Evolutionary conservation across 2,888 invertebrate species (phyloP).

Genomic region (Empis livida): DNA sequence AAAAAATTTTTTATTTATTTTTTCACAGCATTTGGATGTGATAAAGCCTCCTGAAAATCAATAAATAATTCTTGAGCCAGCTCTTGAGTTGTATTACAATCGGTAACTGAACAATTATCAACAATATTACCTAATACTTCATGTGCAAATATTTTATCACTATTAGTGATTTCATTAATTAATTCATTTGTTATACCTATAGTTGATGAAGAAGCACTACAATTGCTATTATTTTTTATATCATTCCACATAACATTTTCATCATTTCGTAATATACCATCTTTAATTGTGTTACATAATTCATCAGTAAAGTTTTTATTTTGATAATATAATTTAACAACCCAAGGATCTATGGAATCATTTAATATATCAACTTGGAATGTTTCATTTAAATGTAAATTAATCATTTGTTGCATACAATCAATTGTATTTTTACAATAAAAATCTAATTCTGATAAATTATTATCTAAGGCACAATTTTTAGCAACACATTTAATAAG

Average conservation of each 20-base stretch:
- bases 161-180: too few species aligned
- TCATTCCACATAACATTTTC: too few species aligned
- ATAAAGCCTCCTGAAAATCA: background rate
- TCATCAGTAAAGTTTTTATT: background rate
- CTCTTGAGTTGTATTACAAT: background rate
- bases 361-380: conserved; percentile 25
- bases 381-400: conserved; percentile 44
- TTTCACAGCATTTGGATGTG: background rate
- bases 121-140: background rate
- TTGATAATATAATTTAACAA: conserved; percentile 3
- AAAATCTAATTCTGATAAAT: conserved; percentile 31
- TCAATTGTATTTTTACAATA: conserved; percentile 51
- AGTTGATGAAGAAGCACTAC: too few species aligned
- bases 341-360: background rate
- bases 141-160: too few species aligned
- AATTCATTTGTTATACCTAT: too few species aligned
- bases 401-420: conserved; percentile 51
- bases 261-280: background rate
- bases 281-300: background rate
- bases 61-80: background rate
- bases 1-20: background rate
- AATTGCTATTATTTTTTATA: too few species aligned
- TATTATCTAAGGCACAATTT: conserved; percentile 46
- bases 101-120: background rate
- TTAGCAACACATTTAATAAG: conserved; percentile 43